Evolutionary conservation across 2,113 vertebrate species (phyloP), one percentile per base, ranked within the genome.

Genomic region (Ciconia stormi): DNA sequence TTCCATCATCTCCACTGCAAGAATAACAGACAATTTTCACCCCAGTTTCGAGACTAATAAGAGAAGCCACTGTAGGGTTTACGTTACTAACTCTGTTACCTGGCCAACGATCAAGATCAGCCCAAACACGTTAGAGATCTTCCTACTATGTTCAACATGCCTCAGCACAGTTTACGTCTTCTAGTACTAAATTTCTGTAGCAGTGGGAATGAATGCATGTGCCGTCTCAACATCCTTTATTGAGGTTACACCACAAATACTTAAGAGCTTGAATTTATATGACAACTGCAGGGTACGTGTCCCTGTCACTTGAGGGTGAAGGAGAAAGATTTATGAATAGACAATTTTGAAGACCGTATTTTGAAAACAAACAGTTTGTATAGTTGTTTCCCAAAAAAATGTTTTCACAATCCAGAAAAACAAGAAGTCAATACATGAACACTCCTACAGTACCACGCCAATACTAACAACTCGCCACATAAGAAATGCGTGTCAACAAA

Each of bases 401-500:
- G 69, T 94, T 87, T 95, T 55, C 91, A 74, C 61, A n/a, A 52
- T 18, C 52, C 77, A 49, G 52, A 40, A 44, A 86, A 92, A 87
- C 84, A 90, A 58, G 65, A 52, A 95, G 49, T 6, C 70, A 38
- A 65, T 13, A 18, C 81, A 19, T 0, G 2, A 96, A 63, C 61
- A 7, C 44, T 84, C 77, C 91, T 82, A 3, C 27, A 56, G 80
- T 3, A 71, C 40, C 27, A 63, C 2, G 30, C 91, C 93, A 95
- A 92, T 8, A 61, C 77, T 9, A 92, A 95, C 92, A 90, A 23
- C 84, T 71, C 16, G 0, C 88, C 96, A 84, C 88, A 55, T 16
- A 34, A 87, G 86, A 80, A 94, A 85, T 16, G 29, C 5, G 1
- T 2, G 65, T 89, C 94, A 90, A 93, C 96, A 94, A 97, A 93